Conservation (phyloP, 2,113 vertebrate species). For the Xyliphius kryptos region DNA sequence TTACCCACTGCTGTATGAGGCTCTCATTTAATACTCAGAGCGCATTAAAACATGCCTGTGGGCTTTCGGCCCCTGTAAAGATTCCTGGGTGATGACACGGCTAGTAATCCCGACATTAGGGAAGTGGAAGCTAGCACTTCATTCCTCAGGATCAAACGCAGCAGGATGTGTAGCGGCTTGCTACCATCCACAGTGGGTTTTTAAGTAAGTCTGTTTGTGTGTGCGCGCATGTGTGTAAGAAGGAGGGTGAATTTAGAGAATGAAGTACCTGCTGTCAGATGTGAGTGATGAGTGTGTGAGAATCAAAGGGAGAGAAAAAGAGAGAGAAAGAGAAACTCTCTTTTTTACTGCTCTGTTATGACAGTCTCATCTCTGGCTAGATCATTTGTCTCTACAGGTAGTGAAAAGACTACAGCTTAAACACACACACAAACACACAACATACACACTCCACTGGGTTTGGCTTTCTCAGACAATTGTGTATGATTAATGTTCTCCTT, state of each 20-base stretch:
- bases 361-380: too few relatives aligned
- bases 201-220: constrained; percentile 2
- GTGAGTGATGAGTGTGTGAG: constrained; percentile 22
- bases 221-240: constrained; percentile 19
- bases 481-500: too few relatives aligned
- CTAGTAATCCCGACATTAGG: constrained; percentile 35
- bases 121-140: constrained; percentile 12
- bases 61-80: constrained; percentile 35
- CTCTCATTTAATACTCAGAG: constrained; percentile 17
- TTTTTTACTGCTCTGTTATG: too few relatives aligned
- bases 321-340: too few relatives aligned
- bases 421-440: too few relatives aligned
- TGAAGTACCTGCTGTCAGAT: constrained; percentile 25
- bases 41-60: constrained; percentile 38
- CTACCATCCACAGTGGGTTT: constrained; percentile 8
- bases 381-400: too few relatives aligned
- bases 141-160: constrained; percentile 34
- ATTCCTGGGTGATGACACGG: constrained; percentile 41
- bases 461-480: too few relatives aligned
- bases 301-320: not conserved
- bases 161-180: constrained; percentile 36
- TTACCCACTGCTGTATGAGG: constrained; percentile 8
- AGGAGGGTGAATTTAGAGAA: constrained; percentile 10
- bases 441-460: too few relatives aligned
- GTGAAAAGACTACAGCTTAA: too few relatives aligned